These are phyloP conservation scores for Pedicia rivosa DNA, from an alignment of 2,888 invertebrate genomes.

Conservation along the genomic window DNA sequence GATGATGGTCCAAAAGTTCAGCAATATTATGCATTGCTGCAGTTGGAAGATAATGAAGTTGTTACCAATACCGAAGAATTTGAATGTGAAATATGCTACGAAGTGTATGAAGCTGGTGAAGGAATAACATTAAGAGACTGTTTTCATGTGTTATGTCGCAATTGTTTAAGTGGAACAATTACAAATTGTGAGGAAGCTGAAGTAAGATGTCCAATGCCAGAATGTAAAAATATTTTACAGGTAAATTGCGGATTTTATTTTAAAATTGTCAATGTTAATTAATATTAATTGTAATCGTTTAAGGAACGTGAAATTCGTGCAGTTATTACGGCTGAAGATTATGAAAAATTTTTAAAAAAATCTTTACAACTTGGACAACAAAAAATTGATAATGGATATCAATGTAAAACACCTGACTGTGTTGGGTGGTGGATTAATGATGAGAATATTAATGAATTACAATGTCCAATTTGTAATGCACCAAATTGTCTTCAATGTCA, in stretches of 20 bases:
- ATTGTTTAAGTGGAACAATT: not conserved
- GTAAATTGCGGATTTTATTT: too few species aligned
- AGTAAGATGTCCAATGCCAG: conserved; percentile 5
- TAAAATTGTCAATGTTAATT: too few species aligned
- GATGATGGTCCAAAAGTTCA: conserved; percentile 11
- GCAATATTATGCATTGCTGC: conserved; percentile 14
- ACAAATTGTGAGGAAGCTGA: not conserved
- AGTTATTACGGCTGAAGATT: not conserved
- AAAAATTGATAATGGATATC: conserved; percentile 62
- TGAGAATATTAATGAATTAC: conserved; percentile 65
- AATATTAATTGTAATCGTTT: too few species aligned
- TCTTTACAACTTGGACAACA: conserved; percentile 48
- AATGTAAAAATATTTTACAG: too few species aligned
- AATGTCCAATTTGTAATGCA: conserved; percentile 64
- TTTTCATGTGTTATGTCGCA: conserved; percentile 5
- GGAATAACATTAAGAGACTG: conserved; percentile 5
- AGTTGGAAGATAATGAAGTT: not conserved
- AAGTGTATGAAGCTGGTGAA: not conserved
- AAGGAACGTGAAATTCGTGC: conserved; percentile 6
- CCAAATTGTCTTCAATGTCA: conserved; percentile 76
- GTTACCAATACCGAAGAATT: not conserved
- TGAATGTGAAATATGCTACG: conserved; percentile 5
- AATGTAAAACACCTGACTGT: conserved; percentile 80
- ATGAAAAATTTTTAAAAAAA: not conserved
- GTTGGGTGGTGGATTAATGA: conserved; percentile 80